Evolutionary conservation across 2,113 vertebrate genomes (phyloP).

Genomic region (Ictalurus furcatus): DNA sequence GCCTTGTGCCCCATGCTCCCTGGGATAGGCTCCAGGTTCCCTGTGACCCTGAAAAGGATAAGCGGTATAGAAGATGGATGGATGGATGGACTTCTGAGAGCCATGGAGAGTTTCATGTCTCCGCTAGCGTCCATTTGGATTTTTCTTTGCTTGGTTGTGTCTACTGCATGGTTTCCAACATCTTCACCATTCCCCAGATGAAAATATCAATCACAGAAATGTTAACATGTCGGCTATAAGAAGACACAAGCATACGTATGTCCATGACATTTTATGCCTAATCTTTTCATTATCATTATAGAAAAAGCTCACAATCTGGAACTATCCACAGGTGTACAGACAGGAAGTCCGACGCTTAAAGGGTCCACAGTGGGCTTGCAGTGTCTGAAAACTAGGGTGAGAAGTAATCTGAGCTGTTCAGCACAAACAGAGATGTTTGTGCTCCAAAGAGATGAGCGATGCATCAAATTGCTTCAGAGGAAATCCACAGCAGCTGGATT

Average conservation of each 20-base stretch:
- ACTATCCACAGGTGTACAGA: slow-evolving; percentile 4
- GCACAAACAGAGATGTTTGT: background rate
- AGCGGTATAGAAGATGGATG: no score
- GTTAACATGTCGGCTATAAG: background rate
- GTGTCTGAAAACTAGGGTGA: background rate
- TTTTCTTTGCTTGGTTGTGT: background rate
- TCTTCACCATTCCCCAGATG: background rate
- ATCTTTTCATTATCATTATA: background rate
- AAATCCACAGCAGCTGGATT: background rate
- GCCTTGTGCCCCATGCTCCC: no score
- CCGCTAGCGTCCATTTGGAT: background rate
- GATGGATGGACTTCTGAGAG: slow-evolving; percentile 19
- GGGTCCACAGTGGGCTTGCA: background rate
- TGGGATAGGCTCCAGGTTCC: no score
- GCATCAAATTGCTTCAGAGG: background rate
- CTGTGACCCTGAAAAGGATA: no score
- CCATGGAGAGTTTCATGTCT: background rate
- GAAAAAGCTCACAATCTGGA: slow-evolving; percentile 19
- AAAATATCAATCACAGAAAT: background rate
- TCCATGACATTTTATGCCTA: slow-evolving; percentile 7
- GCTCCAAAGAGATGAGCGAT: background rate
- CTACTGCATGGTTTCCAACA: background rate
- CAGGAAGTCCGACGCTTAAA: slow-evolving; percentile 21
- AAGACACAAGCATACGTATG: background rate
- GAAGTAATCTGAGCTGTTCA: slow-evolving; percentile 9